Conservation (phyloP, 2,113 vertebrate genomes). For the Sprattus sprattus region DNA sequence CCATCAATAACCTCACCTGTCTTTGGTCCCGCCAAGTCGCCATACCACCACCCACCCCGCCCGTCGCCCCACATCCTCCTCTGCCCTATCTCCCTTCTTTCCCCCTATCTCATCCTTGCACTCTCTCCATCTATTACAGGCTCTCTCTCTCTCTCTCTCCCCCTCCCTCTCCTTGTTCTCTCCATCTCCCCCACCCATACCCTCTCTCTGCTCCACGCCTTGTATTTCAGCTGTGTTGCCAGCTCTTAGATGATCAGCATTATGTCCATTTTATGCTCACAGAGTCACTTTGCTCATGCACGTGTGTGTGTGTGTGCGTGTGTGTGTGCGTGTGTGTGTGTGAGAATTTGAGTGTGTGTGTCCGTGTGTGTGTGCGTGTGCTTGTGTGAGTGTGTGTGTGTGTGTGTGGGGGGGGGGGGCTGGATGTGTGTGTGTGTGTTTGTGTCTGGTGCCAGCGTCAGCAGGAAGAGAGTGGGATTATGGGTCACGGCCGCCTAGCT, state of each 20-base stretch:
- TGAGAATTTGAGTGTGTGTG: not conserved
- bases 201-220: not conserved
- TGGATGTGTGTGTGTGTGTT: not conserved
- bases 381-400: not conserved
- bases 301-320: not conserved
- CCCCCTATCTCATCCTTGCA: not conserved
- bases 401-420: not conserved
- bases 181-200: not conserved
- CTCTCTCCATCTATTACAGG: not conserved
- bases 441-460: not conserved
- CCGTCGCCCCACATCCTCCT: not conserved
- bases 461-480: not conserved
- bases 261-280: slow-evolving; percentile 3
- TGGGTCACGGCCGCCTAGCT: not conserved
- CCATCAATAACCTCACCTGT: slow-evolving; percentile 16
- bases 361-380: not conserved
- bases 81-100: not conserved
- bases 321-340: not conserved
- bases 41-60: not conserved
- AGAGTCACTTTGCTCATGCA: not conserved
- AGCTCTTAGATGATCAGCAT: not conserved
- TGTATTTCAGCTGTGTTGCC: not conserved
- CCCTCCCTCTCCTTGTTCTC: not conserved
- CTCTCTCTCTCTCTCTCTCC: not conserved
- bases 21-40: not conserved